phyloP scores from a whole-genome alignment of 2,888 invertebrate species.

The Drosophila testacea region DNA sequence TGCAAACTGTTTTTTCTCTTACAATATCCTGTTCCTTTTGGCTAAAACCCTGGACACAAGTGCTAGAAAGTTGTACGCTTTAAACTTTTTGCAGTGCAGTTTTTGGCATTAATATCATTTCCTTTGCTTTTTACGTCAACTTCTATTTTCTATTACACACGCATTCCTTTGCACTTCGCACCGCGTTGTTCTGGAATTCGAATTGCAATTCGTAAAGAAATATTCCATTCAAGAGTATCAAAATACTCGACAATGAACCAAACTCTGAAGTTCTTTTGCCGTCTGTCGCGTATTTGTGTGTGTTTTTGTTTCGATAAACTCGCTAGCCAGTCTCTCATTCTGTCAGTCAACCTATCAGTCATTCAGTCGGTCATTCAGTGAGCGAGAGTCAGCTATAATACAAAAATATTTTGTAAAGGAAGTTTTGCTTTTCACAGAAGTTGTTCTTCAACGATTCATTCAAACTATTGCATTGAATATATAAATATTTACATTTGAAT shows the following conservation, averaged over 20 bases:
- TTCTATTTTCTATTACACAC: conserved; percentile 41
- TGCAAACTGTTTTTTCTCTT: not conserved
- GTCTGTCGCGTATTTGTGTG: conserved; percentile 3
- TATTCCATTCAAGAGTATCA: conserved; percentile 60
- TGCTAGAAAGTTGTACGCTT: conserved; percentile 52
- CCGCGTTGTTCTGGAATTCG: conserved; percentile 29
- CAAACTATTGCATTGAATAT: not conserved
- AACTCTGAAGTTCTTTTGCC: conserved; percentile 15
- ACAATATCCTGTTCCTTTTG: conserved; percentile 3
- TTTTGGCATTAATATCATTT: conserved; percentile 65
- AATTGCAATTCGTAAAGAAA: conserved; percentile 64
- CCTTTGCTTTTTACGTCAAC: conserved; percentile 6
- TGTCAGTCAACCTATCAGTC: conserved; percentile 15
- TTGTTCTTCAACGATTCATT: conserved; percentile 6
- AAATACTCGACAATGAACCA: conserved; percentile 40
- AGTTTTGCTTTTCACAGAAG: not conserved
- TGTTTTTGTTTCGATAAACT: conserved; percentile 26
- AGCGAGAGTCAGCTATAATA: not conserved
- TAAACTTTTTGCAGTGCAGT: conserved; percentile 50
- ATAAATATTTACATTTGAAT: conserved; percentile 1
- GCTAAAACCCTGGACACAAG: conserved; percentile 30
- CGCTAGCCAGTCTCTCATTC: conserved; percentile 14
- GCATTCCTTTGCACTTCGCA: conserved; percentile 44
- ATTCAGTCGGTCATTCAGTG: conserved; percentile 17
- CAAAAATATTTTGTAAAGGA: not conserved